Evolutionary conservation across 2,797 vertebrate species (phyloP).

Genomic region (Myotis planiceps): DNA sequence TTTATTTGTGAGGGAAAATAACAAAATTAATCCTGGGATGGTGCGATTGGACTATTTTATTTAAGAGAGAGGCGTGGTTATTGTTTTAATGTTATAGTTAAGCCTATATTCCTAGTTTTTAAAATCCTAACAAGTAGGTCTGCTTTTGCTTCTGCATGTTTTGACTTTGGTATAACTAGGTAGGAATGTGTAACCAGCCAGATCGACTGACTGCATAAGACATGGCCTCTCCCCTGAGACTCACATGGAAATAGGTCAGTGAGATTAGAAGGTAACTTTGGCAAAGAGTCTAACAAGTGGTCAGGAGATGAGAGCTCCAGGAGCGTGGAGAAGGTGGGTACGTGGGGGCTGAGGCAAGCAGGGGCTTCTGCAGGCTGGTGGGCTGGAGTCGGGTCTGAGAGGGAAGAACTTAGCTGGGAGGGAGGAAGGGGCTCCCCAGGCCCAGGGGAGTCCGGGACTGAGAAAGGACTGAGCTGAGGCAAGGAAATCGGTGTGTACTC

Average conservation of each 20-base stretch:
- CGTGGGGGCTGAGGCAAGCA: accelerated
- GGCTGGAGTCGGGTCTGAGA: neutral
- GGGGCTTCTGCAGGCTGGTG: neutral
- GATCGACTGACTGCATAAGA: neutral
- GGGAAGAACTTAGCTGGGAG: neutral
- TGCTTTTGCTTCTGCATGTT: neutral
- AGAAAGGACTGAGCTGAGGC: neutral
- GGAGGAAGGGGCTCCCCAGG: neutral
- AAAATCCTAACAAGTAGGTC: neutral
- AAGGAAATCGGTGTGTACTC: neutral
- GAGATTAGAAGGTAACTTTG: neutral
- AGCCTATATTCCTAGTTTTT: neutral
- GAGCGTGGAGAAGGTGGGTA: neutral
- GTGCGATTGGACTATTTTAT: neutral
- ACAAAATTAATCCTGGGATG: neutral
- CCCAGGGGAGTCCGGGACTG: neutral
- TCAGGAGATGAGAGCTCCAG: neutral
- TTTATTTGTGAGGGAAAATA: neutral
- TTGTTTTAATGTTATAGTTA: neutral
- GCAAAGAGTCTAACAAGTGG: neutral
- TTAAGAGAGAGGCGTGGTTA: neutral
- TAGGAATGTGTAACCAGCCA: neutral
- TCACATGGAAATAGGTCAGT: neutral
- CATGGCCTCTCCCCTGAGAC: neutral
- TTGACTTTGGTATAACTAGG: neutral